Evolutionary conservation across 2,113 vertebrate genomes (phyloP).

Genomic region (Pituophis catenifer): DNA sequence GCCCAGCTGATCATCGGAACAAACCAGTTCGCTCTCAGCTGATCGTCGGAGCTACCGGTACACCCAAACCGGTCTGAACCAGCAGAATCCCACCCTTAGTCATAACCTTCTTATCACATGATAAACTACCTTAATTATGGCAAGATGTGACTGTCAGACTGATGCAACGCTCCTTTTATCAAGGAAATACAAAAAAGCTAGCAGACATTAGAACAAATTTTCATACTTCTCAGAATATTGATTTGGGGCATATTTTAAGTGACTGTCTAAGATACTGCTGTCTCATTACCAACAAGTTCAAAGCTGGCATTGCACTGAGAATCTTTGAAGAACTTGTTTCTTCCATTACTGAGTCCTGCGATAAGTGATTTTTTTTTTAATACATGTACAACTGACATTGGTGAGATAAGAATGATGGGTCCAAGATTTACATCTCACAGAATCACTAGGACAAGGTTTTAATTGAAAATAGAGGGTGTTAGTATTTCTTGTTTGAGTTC

Average conservation of each 20-base stretch:
- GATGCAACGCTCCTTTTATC: background rate
- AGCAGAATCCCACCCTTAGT: too few species aligned
- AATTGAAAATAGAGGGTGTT: background rate
- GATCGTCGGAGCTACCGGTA: too few species aligned
- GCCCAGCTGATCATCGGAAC: too few species aligned
- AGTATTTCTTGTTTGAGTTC: slow-evolving; percentile 27
- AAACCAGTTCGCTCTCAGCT: too few species aligned
- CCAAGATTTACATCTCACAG: background rate
- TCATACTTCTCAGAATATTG: slow-evolving; percentile 26
- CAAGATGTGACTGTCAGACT: background rate
- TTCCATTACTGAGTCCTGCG: background rate
- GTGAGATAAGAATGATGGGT: background rate
- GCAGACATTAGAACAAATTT: background rate
- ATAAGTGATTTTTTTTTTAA: background rate
- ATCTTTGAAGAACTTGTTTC: slow-evolving; percentile 26
- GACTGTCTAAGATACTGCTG: slow-evolving; percentile 16
- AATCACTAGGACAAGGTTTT: background rate
- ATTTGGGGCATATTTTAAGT: slow-evolving; percentile 24
- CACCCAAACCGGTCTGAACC: too few species aligned
- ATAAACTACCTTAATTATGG: background rate
- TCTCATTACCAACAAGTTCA: slow-evolving; percentile 31
- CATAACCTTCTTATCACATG: background rate
- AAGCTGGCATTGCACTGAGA: slow-evolving; percentile 10
- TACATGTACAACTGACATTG: background rate
- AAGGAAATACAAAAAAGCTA: slow-evolving; percentile 4